A percentile compares a stretch with the other conserved stretches of the same genome.
phyloP scores from a whole-genome alignment of 2,888 invertebrate genomes.

The Dinocampus coccinellae region DNA sequence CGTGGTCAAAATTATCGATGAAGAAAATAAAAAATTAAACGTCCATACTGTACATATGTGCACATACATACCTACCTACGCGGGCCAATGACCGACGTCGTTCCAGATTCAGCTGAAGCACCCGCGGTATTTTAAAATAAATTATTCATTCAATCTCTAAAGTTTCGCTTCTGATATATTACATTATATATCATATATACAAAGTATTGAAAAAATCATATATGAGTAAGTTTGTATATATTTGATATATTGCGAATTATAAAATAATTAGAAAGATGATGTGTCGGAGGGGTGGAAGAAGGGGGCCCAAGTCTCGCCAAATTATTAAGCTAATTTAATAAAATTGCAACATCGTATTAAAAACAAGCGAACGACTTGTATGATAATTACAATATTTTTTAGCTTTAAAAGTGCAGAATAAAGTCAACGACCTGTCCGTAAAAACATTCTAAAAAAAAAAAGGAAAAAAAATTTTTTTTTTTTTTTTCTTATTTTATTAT shows the following conservation, averaged over 20 bases:
- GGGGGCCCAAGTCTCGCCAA: not conserved
- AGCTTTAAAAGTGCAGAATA: not conserved
- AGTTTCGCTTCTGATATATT: not conserved
- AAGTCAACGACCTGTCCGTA: not conserved
- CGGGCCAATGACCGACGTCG: constrained; percentile 63
- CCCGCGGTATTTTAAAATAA: not conserved
- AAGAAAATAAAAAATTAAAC: constrained; percentile 6
- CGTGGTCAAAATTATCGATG: constrained; percentile 2
- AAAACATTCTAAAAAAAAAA: not conserved
- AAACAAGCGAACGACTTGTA: not conserved
- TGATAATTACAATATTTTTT: not conserved
- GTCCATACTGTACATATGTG: constrained; percentile 10
- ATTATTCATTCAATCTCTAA: not conserved
- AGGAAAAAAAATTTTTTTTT: too few species aligned
- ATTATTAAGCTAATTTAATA: not conserved
- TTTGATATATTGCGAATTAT: not conserved
- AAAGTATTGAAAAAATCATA: not conserved
- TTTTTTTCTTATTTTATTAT: not conserved
- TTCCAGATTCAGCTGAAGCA: constrained; percentile 62
- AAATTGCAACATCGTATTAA: not conserved
- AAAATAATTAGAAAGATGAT: not conserved
- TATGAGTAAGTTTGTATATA: not conserved
- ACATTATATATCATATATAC: not conserved
- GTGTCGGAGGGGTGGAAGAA: not conserved
- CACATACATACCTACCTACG: not conserved